Conservation (phyloP, 2,888 invertebrate genomes). For the Schrankia costaestrigalis region DNA sequence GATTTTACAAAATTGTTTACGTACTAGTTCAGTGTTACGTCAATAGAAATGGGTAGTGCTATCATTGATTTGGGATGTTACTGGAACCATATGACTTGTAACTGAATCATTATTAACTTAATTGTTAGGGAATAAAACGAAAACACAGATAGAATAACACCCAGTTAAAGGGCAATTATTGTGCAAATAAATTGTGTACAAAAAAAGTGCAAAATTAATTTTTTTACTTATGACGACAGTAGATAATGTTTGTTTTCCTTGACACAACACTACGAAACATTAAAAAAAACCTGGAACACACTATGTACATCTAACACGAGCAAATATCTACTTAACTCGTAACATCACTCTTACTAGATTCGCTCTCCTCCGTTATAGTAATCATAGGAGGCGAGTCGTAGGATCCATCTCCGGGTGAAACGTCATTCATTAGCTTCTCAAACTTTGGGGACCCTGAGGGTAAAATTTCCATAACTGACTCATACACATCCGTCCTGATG, state of each 20-base stretch:
- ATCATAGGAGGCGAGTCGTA: slow-evolving; percentile 69
- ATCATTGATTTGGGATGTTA: neutral
- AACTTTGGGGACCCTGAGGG: slow-evolving; percentile 80
- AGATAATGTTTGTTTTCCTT: neutral
- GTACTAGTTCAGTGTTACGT: neutral
- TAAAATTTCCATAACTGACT: slow-evolving; percentile 77
- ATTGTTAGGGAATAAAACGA: too few relatives aligned
- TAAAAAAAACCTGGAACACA: slow-evolving; percentile 23
- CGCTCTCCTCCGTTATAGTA: slow-evolving; percentile 73
- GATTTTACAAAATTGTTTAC: slow-evolving; percentile 27
- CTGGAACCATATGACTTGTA: too few relatives aligned
- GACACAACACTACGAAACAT: slow-evolving; percentile 12
- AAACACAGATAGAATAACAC: too few relatives aligned
- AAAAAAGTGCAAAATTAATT: too few relatives aligned
- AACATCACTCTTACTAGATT: slow-evolving; percentile 62
- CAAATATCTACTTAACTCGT: slow-evolving; percentile 66
- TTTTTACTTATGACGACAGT: neutral
- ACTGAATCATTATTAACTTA: too few relatives aligned
- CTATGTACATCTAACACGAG: slow-evolving; percentile 42
- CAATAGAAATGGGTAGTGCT: neutral
- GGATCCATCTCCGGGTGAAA: slow-evolving; percentile 58
- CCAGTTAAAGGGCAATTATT: too few relatives aligned
- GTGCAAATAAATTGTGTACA: too few relatives aligned
- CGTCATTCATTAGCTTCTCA: slow-evolving; percentile 79
- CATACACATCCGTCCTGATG: slow-evolving; percentile 76